Conservation (phyloP, 1,140 invertebrate genomes). For the Camponotus vicinus region DNA sequence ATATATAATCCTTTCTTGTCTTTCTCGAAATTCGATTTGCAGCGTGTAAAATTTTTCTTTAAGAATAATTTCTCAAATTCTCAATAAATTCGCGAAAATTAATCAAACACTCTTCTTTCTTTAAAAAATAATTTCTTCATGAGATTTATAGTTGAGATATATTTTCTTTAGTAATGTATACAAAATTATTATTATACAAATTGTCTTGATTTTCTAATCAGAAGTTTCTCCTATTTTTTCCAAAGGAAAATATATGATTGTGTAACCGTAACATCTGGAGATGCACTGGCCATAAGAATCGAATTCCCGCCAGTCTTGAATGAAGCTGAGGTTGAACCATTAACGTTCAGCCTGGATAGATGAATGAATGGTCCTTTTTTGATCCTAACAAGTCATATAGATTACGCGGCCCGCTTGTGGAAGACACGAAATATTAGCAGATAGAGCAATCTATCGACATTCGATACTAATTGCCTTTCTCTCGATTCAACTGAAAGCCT, state of each 20-base stretch:
- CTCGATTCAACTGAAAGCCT: slow-evolving; percentile 3
- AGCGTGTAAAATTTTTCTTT: not conserved
- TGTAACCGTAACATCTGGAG: slow-evolving; percentile 26
- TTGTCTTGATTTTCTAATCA: not conserved
- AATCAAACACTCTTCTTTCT: not conserved
- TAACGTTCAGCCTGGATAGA: slow-evolving; percentile 74
- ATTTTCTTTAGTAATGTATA: not conserved
- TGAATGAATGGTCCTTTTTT: slow-evolving; percentile 80
- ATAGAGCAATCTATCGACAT: slow-evolving; percentile 81
- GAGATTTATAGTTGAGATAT: not conserved
- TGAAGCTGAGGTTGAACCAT: slow-evolving; percentile 80
- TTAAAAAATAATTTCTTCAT: not conserved
- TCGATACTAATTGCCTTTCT: slow-evolving; percentile 84
- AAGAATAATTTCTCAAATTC: not conserved
- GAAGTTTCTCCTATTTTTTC: slow-evolving; percentile 25
- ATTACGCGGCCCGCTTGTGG: slow-evolving; percentile 80
- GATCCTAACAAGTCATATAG: slow-evolving; percentile 78
- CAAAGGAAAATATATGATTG: slow-evolving; percentile 26
- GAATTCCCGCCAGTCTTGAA: slow-evolving; percentile 76
- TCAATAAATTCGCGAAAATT: not conserved
- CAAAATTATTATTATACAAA: not conserved
- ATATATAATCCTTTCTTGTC: not conserved
- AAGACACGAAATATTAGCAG: slow-evolving; percentile 78
- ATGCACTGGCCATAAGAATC: slow-evolving; percentile 77
- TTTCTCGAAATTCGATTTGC: slow-evolving; percentile 10